Evolutionary conservation across 2,113 vertebrate genomes (phyloP).

Genomic region (Sakesphorus luctuosus): DNA sequence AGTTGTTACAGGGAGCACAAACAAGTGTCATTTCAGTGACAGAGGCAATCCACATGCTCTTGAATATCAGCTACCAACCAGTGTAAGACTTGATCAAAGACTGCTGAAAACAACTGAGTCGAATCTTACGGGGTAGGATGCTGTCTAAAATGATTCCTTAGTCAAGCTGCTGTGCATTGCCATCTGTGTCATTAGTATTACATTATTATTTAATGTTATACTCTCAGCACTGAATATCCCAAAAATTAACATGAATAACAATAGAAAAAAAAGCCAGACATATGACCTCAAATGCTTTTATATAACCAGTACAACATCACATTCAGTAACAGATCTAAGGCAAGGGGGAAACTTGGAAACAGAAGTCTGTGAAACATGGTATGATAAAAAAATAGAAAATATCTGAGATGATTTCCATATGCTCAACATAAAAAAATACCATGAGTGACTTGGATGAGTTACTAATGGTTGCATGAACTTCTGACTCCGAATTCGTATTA

Average conservation of each 20-base stretch:
- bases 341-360: not conserved
- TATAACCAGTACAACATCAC: not conserved
- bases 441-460: not conserved
- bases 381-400: not conserved
- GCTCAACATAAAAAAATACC: not conserved
- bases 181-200: not conserved
- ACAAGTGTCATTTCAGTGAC: not conserved
- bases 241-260: not conserved
- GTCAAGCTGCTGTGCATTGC: not conserved
- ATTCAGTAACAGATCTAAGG: not conserved
- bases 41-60: not conserved
- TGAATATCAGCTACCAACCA: not conserved
- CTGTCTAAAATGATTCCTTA: not conserved
- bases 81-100: not conserved
- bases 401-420: not conserved
- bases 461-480: not conserved
- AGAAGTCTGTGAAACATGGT: not conserved
- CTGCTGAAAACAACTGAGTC: not conserved
- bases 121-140: not conserved
- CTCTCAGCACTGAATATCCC: not conserved
- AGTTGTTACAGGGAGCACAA: not conserved
- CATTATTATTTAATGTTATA: not conserved
- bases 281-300: not conserved
- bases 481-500: not conserved
- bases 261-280: not conserved